Evolutionary conservation across 92 coral and sea anemone species (phyloP), one percentile per base, ranked within the genome.

Genomic region (Zoanthus gigantus): DNA sequence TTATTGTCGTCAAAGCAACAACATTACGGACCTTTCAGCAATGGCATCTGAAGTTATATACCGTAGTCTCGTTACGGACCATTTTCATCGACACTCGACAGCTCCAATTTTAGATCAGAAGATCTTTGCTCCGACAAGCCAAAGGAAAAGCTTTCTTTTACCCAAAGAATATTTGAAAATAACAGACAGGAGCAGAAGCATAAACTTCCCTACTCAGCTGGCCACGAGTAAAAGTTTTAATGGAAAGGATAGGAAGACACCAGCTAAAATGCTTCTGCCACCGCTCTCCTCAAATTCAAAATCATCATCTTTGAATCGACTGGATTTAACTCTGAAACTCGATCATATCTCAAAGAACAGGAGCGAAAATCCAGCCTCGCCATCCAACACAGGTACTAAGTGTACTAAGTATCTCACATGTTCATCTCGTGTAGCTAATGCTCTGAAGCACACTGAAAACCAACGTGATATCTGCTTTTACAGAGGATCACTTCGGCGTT

Each of bases 381-480:
- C 46, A 4, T 44, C 61, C 85, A 81, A 46, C 15, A 81, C 75
- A 47, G 61, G 44, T 4, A 1, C 42, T 23, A 44, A 13, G 0
- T 63, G 44, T 4, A 1, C 42, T 23, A 44, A 13, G 0, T 63
- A 81, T 66, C 74, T 81, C 8, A 42, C 85, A 14, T 81, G 85
- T 53, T 47, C 96, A 6, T 5, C 87, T 67, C 94, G 98, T 13
- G 98, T 93, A 14, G 95, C 93, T 37, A 93, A 89, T 50, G 98
- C 98, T 10, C 91, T 95, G 44, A 83, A 77, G 74, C 90, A 93
- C 29, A 92, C 95, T 0, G 93, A 89, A 69, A 73, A 89, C 47
- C 89, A 89, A 54, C 88, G 71, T 63, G 96, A 90, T 32, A 45
- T 90, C 69, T 83, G 88, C 48, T 93, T 95, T 50, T 90, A 94